These are phyloP conservation scores for Drosophila subquinaria DNA, from an alignment of 2,888 invertebrate genomes.

Conservation along the genomic window DNA sequence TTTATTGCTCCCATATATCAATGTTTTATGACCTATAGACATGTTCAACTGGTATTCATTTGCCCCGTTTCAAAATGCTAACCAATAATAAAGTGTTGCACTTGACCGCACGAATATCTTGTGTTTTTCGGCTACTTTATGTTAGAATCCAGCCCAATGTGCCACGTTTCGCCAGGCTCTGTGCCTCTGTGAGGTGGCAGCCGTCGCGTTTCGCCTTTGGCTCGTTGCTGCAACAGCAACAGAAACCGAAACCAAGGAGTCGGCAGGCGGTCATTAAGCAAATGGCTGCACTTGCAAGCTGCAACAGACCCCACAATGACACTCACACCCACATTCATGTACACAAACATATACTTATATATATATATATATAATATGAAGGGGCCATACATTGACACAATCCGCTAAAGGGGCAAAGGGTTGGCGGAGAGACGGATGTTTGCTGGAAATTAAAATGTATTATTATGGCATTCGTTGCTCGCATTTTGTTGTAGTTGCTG, in stretches of 20 bases:
- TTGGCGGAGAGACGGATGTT: slow-evolving; percentile 65
- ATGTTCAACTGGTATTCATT: not conserved
- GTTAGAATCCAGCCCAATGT: slow-evolving; percentile 53
- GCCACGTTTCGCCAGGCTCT: slow-evolving; percentile 11
- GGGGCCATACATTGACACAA: slow-evolving; percentile 39
- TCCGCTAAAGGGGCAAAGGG: slow-evolving; percentile 20
- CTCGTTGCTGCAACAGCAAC: slow-evolving; percentile 19
- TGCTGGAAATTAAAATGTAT: slow-evolving; percentile 82
- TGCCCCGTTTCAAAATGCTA: not conserved
- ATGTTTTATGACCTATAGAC: slow-evolving; percentile 4
- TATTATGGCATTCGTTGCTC: slow-evolving; percentile 80
- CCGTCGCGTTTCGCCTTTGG: slow-evolving; percentile 36
- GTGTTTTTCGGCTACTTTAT: slow-evolving; percentile 14
- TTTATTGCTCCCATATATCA: slow-evolving; percentile 4
- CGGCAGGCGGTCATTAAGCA: slow-evolving; percentile 79
- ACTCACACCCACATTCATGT: slow-evolving; percentile 3
- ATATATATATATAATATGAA: slow-evolving; percentile 47
- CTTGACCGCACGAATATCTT: slow-evolving; percentile 14
- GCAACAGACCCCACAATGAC: slow-evolving; percentile 41
- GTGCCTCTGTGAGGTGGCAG: slow-evolving; percentile 24
- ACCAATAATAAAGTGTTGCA: slow-evolving; percentile 31
- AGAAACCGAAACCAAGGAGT: slow-evolving; percentile 52
- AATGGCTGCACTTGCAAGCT: slow-evolving; percentile 77
- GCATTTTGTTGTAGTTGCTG: slow-evolving; percentile 58
- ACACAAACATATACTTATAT: slow-evolving; percentile 15